A percentile compares a stretch with the other conserved stretches of the same genome.
phyloP scores from a whole-genome alignment of 2,797 vertebrate genomes.

The Yasuhikotakia modesta region DNA sequence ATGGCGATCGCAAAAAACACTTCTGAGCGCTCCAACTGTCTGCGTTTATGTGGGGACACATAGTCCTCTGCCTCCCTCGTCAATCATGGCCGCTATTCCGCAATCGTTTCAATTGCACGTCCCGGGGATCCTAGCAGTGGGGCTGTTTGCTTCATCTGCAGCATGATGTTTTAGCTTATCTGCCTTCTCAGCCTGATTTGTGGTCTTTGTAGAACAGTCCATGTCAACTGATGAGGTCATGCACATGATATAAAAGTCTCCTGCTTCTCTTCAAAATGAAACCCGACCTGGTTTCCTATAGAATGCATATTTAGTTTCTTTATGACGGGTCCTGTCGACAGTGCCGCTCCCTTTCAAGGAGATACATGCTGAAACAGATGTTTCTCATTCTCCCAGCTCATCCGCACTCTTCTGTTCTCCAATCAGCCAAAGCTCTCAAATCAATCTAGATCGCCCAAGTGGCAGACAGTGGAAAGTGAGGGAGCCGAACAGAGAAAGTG shows the following conservation, averaged over 20 bases:
- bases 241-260: constrained; percentile 14
- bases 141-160: not conserved
- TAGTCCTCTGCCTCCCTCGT: constrained; percentile 7
- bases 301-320: constrained; percentile 51
- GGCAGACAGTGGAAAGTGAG: constrained; percentile 53
- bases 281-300: constrained; percentile 32
- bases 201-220: not conserved
- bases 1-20: constrained; percentile 67
- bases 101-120: not conserved
- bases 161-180: constrained; percentile 34
- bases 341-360: constrained; percentile 27
- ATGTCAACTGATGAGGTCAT: constrained; percentile 31
- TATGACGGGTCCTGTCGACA: constrained; percentile 31
- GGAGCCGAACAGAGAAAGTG: constrained; percentile 57
- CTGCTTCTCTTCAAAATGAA: constrained; percentile 39
- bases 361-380: constrained; percentile 41
- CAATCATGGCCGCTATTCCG: not conserved
- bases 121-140: not conserved
- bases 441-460: constrained; percentile 61
- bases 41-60: constrained; percentile 38
- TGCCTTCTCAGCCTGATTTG: constrained; percentile 29
- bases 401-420: constrained; percentile 55
- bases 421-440: constrained; percentile 62
- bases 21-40: constrained; percentile 52
- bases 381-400: constrained; percentile 56